A percentile compares a stretch with the other conserved stretches of the same genome.
These are phyloP conservation scores for Melikaiella ostensackeni DNA, from an alignment of 2,888 invertebrate genomes.

Conservation along the genomic window DNA sequence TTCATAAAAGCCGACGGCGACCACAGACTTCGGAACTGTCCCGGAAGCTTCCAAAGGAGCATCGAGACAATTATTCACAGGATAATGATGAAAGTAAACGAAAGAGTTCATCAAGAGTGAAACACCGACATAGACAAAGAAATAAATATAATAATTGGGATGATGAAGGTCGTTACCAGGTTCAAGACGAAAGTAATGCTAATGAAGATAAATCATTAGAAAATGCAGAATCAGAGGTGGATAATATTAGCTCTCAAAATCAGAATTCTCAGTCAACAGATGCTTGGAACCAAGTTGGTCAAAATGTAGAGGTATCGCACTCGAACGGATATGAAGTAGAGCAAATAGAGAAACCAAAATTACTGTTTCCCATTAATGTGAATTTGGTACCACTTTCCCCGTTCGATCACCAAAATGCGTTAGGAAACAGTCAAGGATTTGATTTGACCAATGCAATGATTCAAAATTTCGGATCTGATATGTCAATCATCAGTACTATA, in stretches of 20 bases:
- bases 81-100: slow-evolving; percentile 58
- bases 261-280: slow-evolving; percentile 46
- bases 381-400: slow-evolving; percentile 69
- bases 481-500: slow-evolving; percentile 63
- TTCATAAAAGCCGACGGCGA: slow-evolving; percentile 65
- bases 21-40: slow-evolving; percentile 60
- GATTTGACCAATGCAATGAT: slow-evolving; percentile 77
- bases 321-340: slow-evolving; percentile 67
- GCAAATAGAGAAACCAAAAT: slow-evolving; percentile 71
- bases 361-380: slow-evolving; percentile 68
- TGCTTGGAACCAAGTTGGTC: slow-evolving; percentile 69
- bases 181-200: slow-evolving; percentile 55
- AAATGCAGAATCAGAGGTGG: slow-evolving; percentile 43
- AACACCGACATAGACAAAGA: slow-evolving; percentile 59
- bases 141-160: slow-evolving; percentile 59
- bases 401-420: slow-evolving; percentile 77
- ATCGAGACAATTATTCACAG: slow-evolving; percentile 59
- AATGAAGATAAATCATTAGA: slow-evolving; percentile 43
- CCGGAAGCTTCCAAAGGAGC: slow-evolving; percentile 69
- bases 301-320: slow-evolving; percentile 68
- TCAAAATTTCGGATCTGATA: slow-evolving; percentile 64
- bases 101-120: slow-evolving; percentile 57
- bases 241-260: slow-evolving; percentile 50
- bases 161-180: slow-evolving; percentile 59
- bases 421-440: slow-evolving; percentile 78